Conservation (phyloP, 2,797 vertebrate species). For the Pipistrellus kuhlii region DNA sequence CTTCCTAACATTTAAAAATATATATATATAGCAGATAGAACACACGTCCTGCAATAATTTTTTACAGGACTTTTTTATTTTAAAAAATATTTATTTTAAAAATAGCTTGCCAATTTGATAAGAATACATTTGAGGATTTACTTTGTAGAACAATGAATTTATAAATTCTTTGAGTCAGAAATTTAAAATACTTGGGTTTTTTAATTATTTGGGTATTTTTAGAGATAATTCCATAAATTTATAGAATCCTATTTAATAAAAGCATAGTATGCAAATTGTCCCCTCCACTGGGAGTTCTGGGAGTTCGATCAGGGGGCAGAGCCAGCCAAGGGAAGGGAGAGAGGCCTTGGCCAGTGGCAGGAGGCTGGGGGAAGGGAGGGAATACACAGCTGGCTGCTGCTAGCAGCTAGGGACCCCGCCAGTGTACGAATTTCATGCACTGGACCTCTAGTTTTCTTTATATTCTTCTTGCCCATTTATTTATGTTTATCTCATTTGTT, state of each 20-base stretch:
- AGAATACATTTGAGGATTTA: slow-evolving; percentile 11
- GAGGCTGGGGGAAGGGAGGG: too few relatives aligned
- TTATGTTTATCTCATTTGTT: background rate
- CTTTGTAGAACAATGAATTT: background rate
- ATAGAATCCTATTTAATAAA: too few relatives aligned
- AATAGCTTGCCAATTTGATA: background rate
- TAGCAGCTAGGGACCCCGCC: too few relatives aligned
- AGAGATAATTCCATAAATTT: background rate
- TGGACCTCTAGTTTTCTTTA: background rate
- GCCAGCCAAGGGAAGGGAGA: too few relatives aligned
- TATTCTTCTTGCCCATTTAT: background rate
- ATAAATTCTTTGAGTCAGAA: background rate
- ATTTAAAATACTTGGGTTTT: slow-evolving; percentile 39
- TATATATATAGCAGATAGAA: background rate
- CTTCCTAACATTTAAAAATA: background rate
- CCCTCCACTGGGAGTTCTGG: too few relatives aligned
- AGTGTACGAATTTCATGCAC: too few relatives aligned
- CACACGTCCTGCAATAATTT: background rate
- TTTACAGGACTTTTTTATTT: background rate
- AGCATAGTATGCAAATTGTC: too few relatives aligned
- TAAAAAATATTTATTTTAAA: background rate
- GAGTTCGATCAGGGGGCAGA: too few relatives aligned
- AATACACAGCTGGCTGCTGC: too few relatives aligned
- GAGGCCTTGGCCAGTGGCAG: too few relatives aligned
- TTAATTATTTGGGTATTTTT: background rate